phyloP scores from a whole-genome alignment of 2,113 vertebrate genomes.

The Microcebus griseorufus region DNA sequence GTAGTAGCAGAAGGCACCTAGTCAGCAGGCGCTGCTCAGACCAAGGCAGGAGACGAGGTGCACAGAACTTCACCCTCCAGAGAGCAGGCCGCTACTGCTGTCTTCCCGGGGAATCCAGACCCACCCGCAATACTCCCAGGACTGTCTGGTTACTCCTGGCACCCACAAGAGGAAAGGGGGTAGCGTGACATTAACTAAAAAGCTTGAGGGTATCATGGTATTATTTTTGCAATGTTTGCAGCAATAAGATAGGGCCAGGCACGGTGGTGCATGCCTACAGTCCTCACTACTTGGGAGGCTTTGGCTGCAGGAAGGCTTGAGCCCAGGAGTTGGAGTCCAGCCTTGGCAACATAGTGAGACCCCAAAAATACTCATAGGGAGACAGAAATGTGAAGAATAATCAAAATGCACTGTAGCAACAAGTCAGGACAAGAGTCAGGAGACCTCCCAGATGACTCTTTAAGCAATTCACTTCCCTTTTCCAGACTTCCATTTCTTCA shows the following conservation, averaged over 20 bases:
- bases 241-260: neutral
- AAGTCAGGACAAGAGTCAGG: neutral
- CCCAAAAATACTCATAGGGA: neutral
- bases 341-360: neutral
- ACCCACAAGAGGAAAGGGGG: neutral
- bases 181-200: neutral
- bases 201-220: neutral
- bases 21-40: fast-evolving
- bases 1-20: neutral
- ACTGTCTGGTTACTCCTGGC: too few relatives aligned
- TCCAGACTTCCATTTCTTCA: neutral
- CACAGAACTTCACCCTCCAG: neutral
- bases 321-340: neutral
- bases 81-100: neutral
- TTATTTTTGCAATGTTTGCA: neutral
- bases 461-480: slow-evolving; percentile 26
- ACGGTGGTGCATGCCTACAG: neutral
- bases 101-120: neutral
- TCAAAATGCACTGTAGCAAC: neutral
- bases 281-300: neutral
- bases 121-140: too few relatives aligned
- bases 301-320: neutral
- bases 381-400: neutral
- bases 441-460: neutral
- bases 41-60: too few relatives aligned